Evolutionary conservation across 2,797 vertebrate genomes (phyloP), one percentile per base, ranked within the genome.

Genomic region (Catostomus latipinnis): DNA sequence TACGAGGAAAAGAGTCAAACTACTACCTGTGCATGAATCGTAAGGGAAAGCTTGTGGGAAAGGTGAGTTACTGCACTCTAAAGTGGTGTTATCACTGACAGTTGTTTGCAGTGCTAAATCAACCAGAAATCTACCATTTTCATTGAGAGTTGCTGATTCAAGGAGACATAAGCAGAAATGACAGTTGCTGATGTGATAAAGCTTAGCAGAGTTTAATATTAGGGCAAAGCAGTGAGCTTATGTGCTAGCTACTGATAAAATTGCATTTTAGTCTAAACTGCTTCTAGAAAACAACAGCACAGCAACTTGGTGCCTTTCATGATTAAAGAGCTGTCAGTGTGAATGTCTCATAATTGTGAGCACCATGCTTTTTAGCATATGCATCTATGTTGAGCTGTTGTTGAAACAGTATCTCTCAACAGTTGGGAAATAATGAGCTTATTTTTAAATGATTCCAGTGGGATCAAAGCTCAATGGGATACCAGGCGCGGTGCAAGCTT

Each of bases 1-100:
- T 96, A 91, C 95, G 94, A 87, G 95, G 95, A 85, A 96, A 95
- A 86, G 95, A 96, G 91, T 95, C 94, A 46, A 95, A 96, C 82
- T 96, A 93, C 91, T 96, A 96, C 92, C 93, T 96, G 89, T 96
- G 95, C 85, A 96, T 96, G 95, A 96, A 95, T 88, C 94, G 92
- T 80, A 94, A 94, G 88, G 95, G 95, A 83, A 96, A 96, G 86
- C 94, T 96, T 8, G 91, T 96, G 84, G 95, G 95, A 60, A 95
- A 95, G 95, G 95, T 95, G 90, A 96, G 94, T 76, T 71, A 0
- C 34, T 45, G 8, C 18, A 34, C 34, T 34, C 34, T 34, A 34
- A 34, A 34, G 34, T 34, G 34, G 34, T 4, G 4, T 34, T 34
- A 34, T 3, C 49, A 52, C 14, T 49, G 9, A 53, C 45, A 18